Evolutionary conservation across 2,888 invertebrate genomes (phyloP).

Genomic region (Buathra laborator): DNA sequence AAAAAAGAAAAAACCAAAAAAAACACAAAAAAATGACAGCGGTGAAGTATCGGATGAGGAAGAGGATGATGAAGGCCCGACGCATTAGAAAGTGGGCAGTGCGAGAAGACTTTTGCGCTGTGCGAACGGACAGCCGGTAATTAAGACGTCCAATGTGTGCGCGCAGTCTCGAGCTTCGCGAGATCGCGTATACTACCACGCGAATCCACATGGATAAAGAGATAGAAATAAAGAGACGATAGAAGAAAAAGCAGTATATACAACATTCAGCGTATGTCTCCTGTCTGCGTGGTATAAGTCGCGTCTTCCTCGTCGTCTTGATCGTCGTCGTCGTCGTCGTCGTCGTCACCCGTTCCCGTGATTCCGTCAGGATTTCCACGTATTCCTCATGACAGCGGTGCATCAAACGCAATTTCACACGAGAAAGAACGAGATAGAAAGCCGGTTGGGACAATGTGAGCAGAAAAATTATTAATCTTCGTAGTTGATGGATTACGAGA

Average conservation of each 20-base stretch:
- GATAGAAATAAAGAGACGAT: conserved; percentile 21
- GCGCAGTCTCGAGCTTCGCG: conserved; percentile 59
- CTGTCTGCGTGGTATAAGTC: conserved; percentile 32
- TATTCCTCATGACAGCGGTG: neutral
- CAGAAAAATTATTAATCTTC: conserved; percentile 26
- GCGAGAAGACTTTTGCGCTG: conserved; percentile 62
- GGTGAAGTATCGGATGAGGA: conserved; percentile 60
- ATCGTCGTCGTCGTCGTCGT: conserved; percentile 26
- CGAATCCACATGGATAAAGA: conserved; percentile 42
- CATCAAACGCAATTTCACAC: conserved; percentile 35
- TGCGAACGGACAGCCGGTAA: conserved; percentile 78
- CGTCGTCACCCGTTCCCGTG: conserved; percentile 38
- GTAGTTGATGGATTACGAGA: neutral
- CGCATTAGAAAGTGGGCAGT: conserved; percentile 81
- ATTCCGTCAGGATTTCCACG: conserved; percentile 50
- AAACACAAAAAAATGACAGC: conserved; percentile 53
- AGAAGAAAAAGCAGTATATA: conserved; percentile 38
- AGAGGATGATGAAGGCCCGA: conserved; percentile 65
- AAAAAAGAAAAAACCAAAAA: conserved; percentile 44
- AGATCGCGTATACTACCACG: conserved; percentile 49
- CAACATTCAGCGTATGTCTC: conserved; percentile 44
- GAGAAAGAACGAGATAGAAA: conserved; percentile 23
- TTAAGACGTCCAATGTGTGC: conserved; percentile 75
- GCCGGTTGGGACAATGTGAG: conserved; percentile 23
- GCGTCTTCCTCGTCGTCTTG: conserved; percentile 32